phyloP scores from a whole-genome alignment of 1,140 invertebrate genomes.

The Temnothorax curvispinosus region DNA sequence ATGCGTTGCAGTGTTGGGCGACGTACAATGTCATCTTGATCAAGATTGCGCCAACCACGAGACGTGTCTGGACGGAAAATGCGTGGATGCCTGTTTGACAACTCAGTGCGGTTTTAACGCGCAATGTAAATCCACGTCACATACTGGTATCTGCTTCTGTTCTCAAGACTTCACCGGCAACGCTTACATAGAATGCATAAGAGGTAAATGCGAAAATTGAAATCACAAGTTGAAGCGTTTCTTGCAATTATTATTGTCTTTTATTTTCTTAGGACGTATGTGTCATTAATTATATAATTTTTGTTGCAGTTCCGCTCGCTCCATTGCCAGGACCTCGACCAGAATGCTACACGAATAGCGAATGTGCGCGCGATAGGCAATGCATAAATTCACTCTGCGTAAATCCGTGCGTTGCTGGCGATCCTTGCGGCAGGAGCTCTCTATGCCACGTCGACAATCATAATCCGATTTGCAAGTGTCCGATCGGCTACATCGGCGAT shows the following conservation, averaged over 20 bases:
- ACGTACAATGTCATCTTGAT: slow-evolving; percentile 89
- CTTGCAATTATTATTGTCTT: slow-evolving; percentile 2
- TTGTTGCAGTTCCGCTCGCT: slow-evolving; percentile 85
- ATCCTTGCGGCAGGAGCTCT: slow-evolving; percentile 91
- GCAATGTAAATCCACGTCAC: slow-evolving; percentile 91
- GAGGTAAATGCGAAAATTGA: slow-evolving; percentile 83
- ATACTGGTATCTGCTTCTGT: slow-evolving; percentile 92
- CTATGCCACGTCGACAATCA: slow-evolving; percentile 93
- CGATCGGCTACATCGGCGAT: slow-evolving; percentile 91
- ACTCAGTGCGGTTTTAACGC: slow-evolving; percentile 94
- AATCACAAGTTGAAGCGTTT: not conserved
- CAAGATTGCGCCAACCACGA: slow-evolving; percentile 91
- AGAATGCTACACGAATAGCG: slow-evolving; percentile 92
- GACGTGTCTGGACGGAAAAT: slow-evolving; percentile 91
- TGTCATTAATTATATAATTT: not conserved
- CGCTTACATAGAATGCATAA: slow-evolving; percentile 92
- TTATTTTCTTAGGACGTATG: not conserved
- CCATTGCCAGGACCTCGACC: slow-evolving; percentile 84
- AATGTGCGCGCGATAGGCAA: slow-evolving; percentile 90
- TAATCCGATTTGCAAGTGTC: slow-evolving; percentile 92
- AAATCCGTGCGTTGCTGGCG: slow-evolving; percentile 90
- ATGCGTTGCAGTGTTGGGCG: slow-evolving; percentile 36
- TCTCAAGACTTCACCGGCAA: slow-evolving; percentile 93
- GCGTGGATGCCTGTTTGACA: slow-evolving; percentile 91
- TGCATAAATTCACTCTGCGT: slow-evolving; percentile 92